Base-by-base conservation (phyloP, 2,113 vertebrate genomes). In the Lipotes vexillifer region DNA sequence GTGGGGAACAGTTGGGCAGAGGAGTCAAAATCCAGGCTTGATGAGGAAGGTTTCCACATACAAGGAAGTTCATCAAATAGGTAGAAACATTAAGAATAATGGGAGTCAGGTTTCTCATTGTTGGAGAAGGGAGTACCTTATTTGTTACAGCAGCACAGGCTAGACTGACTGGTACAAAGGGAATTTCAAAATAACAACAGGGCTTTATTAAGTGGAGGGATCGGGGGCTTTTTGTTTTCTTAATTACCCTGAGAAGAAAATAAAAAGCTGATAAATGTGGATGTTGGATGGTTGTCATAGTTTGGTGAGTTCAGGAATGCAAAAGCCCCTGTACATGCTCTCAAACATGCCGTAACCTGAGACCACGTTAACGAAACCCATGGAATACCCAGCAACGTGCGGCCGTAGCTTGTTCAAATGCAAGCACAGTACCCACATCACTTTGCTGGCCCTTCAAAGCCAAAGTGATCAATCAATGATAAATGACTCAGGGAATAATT, bases 401-500 rank as follows among this genome's bases (percentile, higher is more conserved):
- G 9, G 33, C 7, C 2, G n/a, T 0, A 1, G 77, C 61, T 31
- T 33, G 0, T 46, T 87, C 55, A 31, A 11, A 29, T 1, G 23
- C 2, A 23, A 44, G 27, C 36, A 18, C 3, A 11, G 18, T 3
- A 9, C n/a, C 49, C 18, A 21, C 9, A 57, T 27, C 23, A 1
- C 71, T 57, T 1, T 9, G 5, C 61, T 72, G 72, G n/a, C 10
- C 49, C 44, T 52, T 49, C 31, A 38, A 41, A 41, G 74, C 71
- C 59, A 18, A 63, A 33, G 18, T 31, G 59, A 82, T 63, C 78
- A 82, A 71, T 88, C 95, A 71, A 59, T 29, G 57, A 25, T 5
- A 33, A 63, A 46, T 93, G 95, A 94, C 88, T 98, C 82, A 18
- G 59, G 71, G 29, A 49, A 23, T 78, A 68, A 41, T 93, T 95